Evolutionary conservation across 2,113 vertebrate genomes (phyloP).

Genomic region (Poeciliopsis prolifica): DNA sequence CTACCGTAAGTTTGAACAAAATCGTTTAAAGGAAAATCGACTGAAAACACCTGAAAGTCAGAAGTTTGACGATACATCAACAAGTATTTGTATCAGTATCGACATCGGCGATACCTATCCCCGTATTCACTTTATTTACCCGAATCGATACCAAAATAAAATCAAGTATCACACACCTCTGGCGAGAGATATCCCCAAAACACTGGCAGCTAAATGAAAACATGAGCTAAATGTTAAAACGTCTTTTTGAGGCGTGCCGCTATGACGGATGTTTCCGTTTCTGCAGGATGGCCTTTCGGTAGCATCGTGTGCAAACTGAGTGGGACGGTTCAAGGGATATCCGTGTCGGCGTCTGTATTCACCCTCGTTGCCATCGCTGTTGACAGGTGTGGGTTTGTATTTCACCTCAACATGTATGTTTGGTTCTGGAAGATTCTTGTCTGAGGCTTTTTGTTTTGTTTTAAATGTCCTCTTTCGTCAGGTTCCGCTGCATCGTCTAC

Average conservation of each 20-base stretch:
- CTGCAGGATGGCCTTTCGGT: constrained; percentile 92
- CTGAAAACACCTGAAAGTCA: too few species aligned
- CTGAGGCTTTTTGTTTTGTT: background rate
- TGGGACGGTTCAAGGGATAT: constrained; percentile 89
- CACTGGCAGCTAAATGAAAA: too few species aligned
- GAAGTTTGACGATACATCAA: too few species aligned
- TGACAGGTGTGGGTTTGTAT: constrained; percentile 82
- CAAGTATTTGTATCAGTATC: too few species aligned
- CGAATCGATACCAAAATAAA: too few species aligned
- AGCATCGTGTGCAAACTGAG: constrained; percentile 88
- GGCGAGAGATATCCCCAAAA: too few species aligned
- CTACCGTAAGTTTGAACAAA: too few species aligned
- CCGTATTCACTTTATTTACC: too few species aligned
- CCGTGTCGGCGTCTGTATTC: constrained; percentile 90
- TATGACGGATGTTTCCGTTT: background rate
- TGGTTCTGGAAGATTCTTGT: background rate
- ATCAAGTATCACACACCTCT: too few species aligned
- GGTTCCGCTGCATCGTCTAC: constrained; percentile 89
- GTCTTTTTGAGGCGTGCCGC: too few species aligned
- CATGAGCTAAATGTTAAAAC: background rate
- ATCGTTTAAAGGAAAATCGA: too few species aligned
- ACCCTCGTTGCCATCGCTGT: constrained; percentile 90
- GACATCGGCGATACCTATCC: too few species aligned
- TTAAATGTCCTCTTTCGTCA: constrained; percentile 52
- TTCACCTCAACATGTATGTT: background rate